A percentile compares a stretch with the other conserved stretches of the same genome.
These are phyloP conservation scores for Lipophrys pholis DNA, from an alignment of 2,113 vertebrate species.

Conservation along the genomic window DNA sequence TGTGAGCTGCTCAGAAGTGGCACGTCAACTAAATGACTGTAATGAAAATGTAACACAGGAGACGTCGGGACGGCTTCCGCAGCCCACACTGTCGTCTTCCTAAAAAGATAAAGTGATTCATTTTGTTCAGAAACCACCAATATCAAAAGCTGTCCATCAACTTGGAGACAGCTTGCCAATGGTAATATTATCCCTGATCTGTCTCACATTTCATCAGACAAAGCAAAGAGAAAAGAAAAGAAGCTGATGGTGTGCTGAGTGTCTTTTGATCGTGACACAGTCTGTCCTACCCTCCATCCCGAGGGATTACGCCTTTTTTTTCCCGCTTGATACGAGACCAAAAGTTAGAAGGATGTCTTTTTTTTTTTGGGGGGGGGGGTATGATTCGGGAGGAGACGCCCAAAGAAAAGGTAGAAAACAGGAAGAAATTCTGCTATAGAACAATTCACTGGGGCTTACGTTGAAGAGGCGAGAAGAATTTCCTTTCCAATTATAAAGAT, in stretches of 20 bases:
- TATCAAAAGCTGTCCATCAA: constrained; percentile 66
- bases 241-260: constrained; percentile 24
- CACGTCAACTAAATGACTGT: constrained; percentile 46
- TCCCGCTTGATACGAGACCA: constrained; percentile 24
- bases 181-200: constrained; percentile 47
- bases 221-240: constrained; percentile 34
- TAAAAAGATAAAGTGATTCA: constrained; percentile 52
- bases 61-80: constrained; percentile 34
- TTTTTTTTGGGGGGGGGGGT: too few species aligned
- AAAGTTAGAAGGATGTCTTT: constrained; percentile 27
- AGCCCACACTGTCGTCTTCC: constrained; percentile 31
- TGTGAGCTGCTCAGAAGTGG: constrained; percentile 30
- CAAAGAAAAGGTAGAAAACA: constrained; percentile 15
- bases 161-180: constrained; percentile 40
- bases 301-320: neutral
- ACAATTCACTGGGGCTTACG: constrained; percentile 15
- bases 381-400: neutral
- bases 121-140: constrained; percentile 50
- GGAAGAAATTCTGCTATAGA: neutral
- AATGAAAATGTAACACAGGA: constrained; percentile 54
- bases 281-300: constrained; percentile 25
- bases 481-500: constrained; percentile 7
- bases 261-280: constrained; percentile 57
- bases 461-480: constrained; percentile 24
- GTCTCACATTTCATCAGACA: constrained; percentile 48